Base-by-base conservation (phyloP, 1,140 invertebrate genomes). In the Drosophila sp. region DNA sequence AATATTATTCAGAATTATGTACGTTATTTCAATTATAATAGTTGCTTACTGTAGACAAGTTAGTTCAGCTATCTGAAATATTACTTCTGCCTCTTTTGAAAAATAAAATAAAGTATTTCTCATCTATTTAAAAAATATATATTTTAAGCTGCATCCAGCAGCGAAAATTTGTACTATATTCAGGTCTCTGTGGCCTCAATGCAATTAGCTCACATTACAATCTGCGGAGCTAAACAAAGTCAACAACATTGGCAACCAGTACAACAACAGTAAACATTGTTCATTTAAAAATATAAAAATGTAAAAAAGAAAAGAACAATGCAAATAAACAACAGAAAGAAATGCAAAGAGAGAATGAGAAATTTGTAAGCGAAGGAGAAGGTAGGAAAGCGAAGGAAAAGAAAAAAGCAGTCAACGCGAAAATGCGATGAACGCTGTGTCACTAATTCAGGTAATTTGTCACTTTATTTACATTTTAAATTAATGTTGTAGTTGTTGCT, bases 381-480 rank as follows among this genome's bases (percentile, higher is more conserved):
- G n/a, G n/a, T n/a, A n/a, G n/a, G n/a, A n/a, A n/a, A n/a, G n/a
- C n/a, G n/a, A n/a, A 18, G 5, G 29, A 3, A 27, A 32, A 11
- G 14, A 63, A 63, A 45, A 27, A n/a, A 43, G 36, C 45, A 38
- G 21, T 14, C 32, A 58, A 45, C 32, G 58, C 56, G 56, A 63
- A 63, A 81, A 69, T 65, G 65, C 80, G 80, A 40, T 76, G 76
- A 83, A 81, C 66, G 81, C 71, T 69, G 74, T 86, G 82, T 78
- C 82, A 82, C 82, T 86, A 86, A 86, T 86, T 86, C 82, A 87
- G 82, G 82, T 86, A 86, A 86, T 86, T 86, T 86, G 82, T 86
- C 82, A 86, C 82, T 82, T 86, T 86, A 86, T 89, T 86, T 86
- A 87, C 82, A 86, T 86, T 86, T 86, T 74, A 87, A 86, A 86